Evolutionary conservation across 2,888 invertebrate species (phyloP).

Genomic region (Hipparchia sbordonii): DNA sequence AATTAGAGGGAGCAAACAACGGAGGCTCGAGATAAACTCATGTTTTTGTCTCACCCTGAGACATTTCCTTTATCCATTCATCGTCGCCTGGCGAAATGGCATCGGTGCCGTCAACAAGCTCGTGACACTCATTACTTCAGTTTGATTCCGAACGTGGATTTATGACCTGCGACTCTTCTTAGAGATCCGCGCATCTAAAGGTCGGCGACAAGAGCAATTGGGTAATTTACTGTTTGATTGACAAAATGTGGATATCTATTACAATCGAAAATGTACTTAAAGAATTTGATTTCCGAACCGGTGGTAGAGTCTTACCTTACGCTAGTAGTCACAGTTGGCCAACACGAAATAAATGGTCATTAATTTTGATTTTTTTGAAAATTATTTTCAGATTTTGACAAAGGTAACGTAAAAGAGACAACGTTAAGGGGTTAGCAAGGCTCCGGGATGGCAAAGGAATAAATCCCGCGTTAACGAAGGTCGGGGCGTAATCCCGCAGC

Average conservation of each 20-base stretch:
- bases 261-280: too few species aligned
- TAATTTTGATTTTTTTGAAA: not conserved
- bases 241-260: too few species aligned
- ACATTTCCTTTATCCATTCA: conserved; percentile 45
- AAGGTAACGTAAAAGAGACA: conserved; percentile 1
- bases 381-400: not conserved
- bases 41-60: conserved; percentile 54
- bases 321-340: too few species aligned
- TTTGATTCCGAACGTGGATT: conserved; percentile 19
- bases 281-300: too few species aligned
- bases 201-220: too few species aligned
- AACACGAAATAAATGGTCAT: not conserved
- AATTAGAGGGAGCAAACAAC: conserved; percentile 78
- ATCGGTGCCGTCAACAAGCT: conserved; percentile 34
- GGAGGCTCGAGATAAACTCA: conserved; percentile 57
- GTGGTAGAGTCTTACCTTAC: too few species aligned
- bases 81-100: conserved; percentile 48
- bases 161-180: not conserved
- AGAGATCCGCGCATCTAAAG: not conserved
- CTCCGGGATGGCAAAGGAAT: conserved; percentile 53
- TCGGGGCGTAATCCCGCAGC: conserved; percentile 56
- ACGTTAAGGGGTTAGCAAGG: conserved; percentile 26
- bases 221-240: too few species aligned
- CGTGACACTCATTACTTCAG: conserved; percentile 39
- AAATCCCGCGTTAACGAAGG: conserved; percentile 70